Conservation (phyloP, 2,888 invertebrate species). For the Nasonia oneida region DNA sequence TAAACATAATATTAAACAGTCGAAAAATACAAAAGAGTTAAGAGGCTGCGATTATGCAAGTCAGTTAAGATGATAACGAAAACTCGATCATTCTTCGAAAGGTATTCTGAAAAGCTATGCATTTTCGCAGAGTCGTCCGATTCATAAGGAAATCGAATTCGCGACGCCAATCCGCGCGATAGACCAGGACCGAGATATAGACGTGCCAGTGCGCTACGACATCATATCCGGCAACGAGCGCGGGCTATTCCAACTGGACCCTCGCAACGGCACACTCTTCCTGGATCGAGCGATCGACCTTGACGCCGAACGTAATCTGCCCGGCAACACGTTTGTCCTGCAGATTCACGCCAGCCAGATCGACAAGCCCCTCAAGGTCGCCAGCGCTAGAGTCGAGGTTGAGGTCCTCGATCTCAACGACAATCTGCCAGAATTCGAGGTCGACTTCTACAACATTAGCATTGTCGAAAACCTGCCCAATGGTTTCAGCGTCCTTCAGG, state of each 20-base stretch:
- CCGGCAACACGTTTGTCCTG: constrained; percentile 88
- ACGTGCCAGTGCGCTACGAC: constrained; percentile 88
- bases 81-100: too few species aligned
- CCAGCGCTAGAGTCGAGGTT: constrained; percentile 87
- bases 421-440: constrained; percentile 92
- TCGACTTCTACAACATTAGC: constrained; percentile 94
- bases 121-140: constrained; percentile 73
- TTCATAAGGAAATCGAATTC: constrained; percentile 87
- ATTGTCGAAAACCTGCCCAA: constrained; percentile 95
- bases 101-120: neutral
- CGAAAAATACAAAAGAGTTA: neutral
- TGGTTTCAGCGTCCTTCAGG: constrained; percentile 85
- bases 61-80: too few species aligned
- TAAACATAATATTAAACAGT: too few species aligned
- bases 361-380: constrained; percentile 88
- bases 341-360: constrained; percentile 90
- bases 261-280: constrained; percentile 87
- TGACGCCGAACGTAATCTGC: constrained; percentile 86
- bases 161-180: constrained; percentile 87
- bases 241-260: constrained; percentile 87
- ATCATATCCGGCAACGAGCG: constrained; percentile 90
- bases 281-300: constrained; percentile 90
- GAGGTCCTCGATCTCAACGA: constrained; percentile 90
- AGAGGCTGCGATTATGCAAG: too few species aligned
- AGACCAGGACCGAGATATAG: constrained; percentile 89